Base-by-base conservation (phyloP, 1,140 invertebrate genomes). In the Adelges cooleyi region DNA sequence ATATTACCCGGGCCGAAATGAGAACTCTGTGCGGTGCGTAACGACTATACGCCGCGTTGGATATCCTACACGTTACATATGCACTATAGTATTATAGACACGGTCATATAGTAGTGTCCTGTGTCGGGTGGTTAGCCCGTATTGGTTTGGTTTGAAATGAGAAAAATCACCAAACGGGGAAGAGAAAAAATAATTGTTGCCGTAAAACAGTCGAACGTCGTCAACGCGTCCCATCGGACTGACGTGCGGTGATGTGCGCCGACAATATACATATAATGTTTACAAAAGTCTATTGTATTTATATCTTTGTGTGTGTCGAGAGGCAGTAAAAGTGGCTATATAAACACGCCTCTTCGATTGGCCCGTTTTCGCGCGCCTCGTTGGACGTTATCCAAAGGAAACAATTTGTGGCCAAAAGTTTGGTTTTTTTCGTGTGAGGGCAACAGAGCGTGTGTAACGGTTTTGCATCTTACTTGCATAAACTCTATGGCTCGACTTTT, bases 271-370 rank as follows among this genome's bases (percentile, higher is more conserved):
- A 15, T 51, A 54, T 59, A 59, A 44, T 44, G 54, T 59, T 59
- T 44, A 59, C 54, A 18, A 44, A 59, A 59, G 36, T 44, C 38
- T 25, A 44, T 59, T 46, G 54, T 59, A 59, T 59, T 59, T 59
- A 59, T 59, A 44, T 46, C 54, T 40, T 13, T 59, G 54, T 59
- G 54, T 59, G 42, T 59, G 23, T 59, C 54, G 18, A 44, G 54
- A 25, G 54, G 54, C 54, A 44, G 54, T 59, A 59, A 59, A 44
- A 59, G 40, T 59, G 27, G 54, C 54, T 44, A 18, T 29, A 59
- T 18, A 44, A 59, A 59, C 54, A 59, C 54, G 54, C 54, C 54
- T 59, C 23, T 46, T 59, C 40, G 54, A 59, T 59, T 59, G 54
- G 54, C 9, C n/a, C n/a, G n/a, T 23, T 22, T 25, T 40, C 29